phyloP scores from a whole-genome alignment of 2,888 invertebrate species.

The Aphidoletes aphidimyza region DNA sequence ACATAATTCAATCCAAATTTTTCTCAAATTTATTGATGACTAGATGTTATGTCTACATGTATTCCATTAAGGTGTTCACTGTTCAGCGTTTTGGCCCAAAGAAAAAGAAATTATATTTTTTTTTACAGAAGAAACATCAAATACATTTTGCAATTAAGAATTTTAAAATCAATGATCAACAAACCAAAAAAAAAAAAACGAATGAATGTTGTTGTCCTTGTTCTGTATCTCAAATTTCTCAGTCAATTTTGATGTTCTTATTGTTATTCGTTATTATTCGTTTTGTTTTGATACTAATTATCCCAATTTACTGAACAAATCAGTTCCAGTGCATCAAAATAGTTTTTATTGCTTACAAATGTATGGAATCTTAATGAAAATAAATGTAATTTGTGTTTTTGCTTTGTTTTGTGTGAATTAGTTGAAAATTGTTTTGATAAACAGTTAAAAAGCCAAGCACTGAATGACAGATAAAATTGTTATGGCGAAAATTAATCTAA shows the following conservation, averaged over 20 bases:
- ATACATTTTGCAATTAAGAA: neutral
- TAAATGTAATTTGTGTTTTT: neutral
- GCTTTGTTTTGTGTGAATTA: neutral
- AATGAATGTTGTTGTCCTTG: neutral
- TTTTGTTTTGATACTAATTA: neutral
- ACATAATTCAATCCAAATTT: slow-evolving; percentile 15
- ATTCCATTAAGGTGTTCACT: neutral
- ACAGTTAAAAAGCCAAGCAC: no score
- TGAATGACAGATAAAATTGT: no score
- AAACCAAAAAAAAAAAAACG: neutral
- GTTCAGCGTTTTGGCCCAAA: neutral
- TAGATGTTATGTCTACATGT: slow-evolving; percentile 11
- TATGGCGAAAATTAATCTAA: neutral
- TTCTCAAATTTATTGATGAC: slow-evolving; percentile 6
- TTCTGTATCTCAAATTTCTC: neutral
- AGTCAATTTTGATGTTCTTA: neutral
- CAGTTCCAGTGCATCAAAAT: neutral
- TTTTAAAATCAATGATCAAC: neutral
- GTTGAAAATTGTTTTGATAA: no score
- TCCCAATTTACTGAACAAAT: neutral
- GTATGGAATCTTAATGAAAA: neutral
- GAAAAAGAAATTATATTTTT: neutral
- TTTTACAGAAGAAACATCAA: neutral
- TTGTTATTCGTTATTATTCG: neutral
- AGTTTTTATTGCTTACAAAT: no score